Conservation (phyloP, 1,140 invertebrate genomes). For the Scaptodrosophila lebanonensis region DNA sequence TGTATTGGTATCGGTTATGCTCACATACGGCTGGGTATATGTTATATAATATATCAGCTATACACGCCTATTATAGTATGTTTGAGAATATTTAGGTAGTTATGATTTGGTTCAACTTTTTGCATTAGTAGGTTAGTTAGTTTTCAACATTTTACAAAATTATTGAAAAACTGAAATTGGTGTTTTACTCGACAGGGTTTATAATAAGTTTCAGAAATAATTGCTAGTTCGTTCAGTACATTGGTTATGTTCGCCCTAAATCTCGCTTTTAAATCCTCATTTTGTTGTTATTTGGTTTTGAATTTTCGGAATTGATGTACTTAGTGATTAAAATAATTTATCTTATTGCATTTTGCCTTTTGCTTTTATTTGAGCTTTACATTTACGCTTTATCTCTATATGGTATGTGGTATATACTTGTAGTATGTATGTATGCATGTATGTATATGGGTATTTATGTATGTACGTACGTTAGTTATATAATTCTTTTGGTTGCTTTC, state of each 20-base stretch:
- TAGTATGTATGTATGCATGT: slow-evolving; percentile 23
- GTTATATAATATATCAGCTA: slow-evolving; percentile 28
- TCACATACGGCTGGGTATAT: slow-evolving; percentile 16
- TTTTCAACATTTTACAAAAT: slow-evolving; percentile 25
- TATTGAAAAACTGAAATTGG: too few relatives aligned
- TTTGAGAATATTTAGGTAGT: too few relatives aligned
- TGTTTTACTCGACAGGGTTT: too few relatives aligned
- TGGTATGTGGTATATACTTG: slow-evolving; percentile 19
- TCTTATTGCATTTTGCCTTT: slow-evolving; percentile 18
- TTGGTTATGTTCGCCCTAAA: too few relatives aligned
- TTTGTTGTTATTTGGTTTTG: too few relatives aligned
- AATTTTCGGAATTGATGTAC: slow-evolving; percentile 12
- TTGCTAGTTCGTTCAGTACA: too few relatives aligned
- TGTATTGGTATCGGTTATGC: slow-evolving; percentile 45
- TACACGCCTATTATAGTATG: too few relatives aligned
- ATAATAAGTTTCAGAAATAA: too few relatives aligned
- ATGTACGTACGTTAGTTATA: neutral
- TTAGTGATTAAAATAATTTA: slow-evolving; percentile 10
- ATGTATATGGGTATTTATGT: slow-evolving; percentile 30
- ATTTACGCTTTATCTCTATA: slow-evolving; percentile 21
- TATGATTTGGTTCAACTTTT: too few relatives aligned
- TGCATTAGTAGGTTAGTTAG: too few relatives aligned
- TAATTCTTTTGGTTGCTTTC: slow-evolving; percentile 2
- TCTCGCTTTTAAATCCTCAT: too few relatives aligned
- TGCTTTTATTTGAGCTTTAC: slow-evolving; percentile 27